Evolutionary conservation across 2,888 invertebrate genomes (phyloP).

Genomic region (Pecten maximus): DNA sequence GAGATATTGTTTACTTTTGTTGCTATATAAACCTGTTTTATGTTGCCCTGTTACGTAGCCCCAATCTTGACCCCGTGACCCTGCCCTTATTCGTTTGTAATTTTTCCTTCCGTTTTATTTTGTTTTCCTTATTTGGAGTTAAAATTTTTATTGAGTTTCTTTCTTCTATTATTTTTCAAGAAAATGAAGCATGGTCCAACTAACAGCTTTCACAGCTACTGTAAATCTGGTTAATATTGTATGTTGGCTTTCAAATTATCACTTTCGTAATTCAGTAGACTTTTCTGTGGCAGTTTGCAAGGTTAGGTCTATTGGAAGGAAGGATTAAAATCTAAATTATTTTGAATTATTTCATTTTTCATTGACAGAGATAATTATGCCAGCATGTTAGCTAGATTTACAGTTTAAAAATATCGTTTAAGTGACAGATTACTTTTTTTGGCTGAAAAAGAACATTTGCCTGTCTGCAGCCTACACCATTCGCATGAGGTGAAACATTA

Average conservation of each 20-base stretch:
- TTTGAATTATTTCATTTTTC: neutral
- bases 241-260: neutral
- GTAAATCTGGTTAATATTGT: neutral
- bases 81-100: neutral
- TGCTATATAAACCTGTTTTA: neutral
- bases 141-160: neutral
- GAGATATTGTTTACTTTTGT: neutral
- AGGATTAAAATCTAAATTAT: neutral
- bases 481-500: neutral
- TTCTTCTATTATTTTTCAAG: neutral
- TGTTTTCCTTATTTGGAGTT: neutral
- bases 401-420: conserved; percentile 26
- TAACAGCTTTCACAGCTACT: neutral
- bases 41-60: neutral
- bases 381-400: neutral
- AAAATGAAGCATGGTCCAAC: neutral
- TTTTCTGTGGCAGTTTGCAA: neutral
- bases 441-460: neutral
- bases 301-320: neutral
- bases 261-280: neutral
- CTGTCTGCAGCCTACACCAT: neutral
- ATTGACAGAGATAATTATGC: neutral
- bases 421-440: neutral
- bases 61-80: neutral
- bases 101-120: neutral